Base-by-base conservation (phyloP, 2,797 vertebrate genomes). In the Danio choprae region DNA sequence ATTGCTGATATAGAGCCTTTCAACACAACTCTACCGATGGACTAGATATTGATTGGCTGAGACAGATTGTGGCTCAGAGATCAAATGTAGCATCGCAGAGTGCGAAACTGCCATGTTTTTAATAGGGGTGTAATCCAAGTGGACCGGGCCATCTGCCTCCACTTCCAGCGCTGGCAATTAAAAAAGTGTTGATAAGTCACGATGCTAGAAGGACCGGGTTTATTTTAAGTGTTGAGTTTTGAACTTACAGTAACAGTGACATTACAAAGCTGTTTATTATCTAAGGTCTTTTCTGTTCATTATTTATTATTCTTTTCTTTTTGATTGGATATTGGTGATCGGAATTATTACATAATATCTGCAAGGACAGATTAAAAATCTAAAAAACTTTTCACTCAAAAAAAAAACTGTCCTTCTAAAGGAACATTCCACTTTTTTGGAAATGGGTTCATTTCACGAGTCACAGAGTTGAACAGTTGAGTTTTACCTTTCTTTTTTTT, bases 61-160 rank as follows among this genome's bases (percentile, higher is more conserved):
- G 84, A 92, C 92, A 93, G 91, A 93, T 91, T 93, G 91, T 87
- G 88, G 89, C 88, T 89, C 86, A 87, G 89, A 92, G 92, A 93
- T 93, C 91, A 93, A 93, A 93, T 90, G 89, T 63, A 79, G 89
- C 91, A 89, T 92, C 89, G 92, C 91, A 88, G 90, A 88, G 90
- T 92, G 90, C 89, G 91, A 92, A 93, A 92, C 89, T 90, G 91
- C 86, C 85, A 84, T 74, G 83, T 90, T 88, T 92, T 92, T 89
- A 92, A 91, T 83, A 53, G 89, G 82, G 87, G 86, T 78, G 84
- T 90, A 90, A 89, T 90, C 91, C 84, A 85, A 84, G 86, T 85
- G 88, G 85, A 90, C 89, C 86, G 81, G 75, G 84, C 91, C 93
- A 94, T 94, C 93, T 94, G 93, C 90, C 91, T 87, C 85, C 86